Percentiles rank a stretch among this genome's conserved stretches.
phyloP scores from a whole-genome alignment of 2,888 invertebrate genomes.

The Eilema caniola region DNA sequence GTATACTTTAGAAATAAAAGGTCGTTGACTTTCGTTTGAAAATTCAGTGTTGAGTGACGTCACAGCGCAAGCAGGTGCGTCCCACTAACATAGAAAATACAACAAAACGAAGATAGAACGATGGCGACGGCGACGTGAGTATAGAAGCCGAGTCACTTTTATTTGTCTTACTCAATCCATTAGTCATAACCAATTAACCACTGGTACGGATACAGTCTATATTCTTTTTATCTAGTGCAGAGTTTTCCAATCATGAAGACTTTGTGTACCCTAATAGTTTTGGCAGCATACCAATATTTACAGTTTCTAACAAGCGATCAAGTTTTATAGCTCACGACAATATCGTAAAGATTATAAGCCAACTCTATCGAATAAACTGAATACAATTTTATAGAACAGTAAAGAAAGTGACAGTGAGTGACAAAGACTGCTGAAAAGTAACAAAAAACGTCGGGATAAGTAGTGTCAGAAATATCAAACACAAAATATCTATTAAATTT shows the following conservation, averaged over 20 bases:
- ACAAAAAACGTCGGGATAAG: too few relatives aligned
- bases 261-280: conserved; percentile 35
- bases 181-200: conserved; percentile 54
- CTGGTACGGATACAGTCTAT: conserved; percentile 33
- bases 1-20: conserved; percentile 14
- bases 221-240: conserved; percentile 28
- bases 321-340: neutral
- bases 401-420: too few relatives aligned
- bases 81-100: conserved; percentile 61
- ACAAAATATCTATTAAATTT: too few relatives aligned
- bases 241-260: conserved; percentile 33
- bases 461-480: too few relatives aligned
- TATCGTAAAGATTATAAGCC: neutral
- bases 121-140: conserved; percentile 50
- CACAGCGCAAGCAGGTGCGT: conserved; percentile 58
- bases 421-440: too few relatives aligned
- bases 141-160: conserved; percentile 53
- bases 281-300: conserved; percentile 25
- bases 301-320: neutral
- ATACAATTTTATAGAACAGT: neutral
- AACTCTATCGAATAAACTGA: neutral
- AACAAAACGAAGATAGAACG: conserved; percentile 53
- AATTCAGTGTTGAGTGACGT: conserved; percentile 43
- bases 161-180: conserved; percentile 60
- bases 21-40: conserved; percentile 30